Base-by-base conservation (phyloP, 2,888 invertebrate species). In the Dichetophora obliterata region DNA sequence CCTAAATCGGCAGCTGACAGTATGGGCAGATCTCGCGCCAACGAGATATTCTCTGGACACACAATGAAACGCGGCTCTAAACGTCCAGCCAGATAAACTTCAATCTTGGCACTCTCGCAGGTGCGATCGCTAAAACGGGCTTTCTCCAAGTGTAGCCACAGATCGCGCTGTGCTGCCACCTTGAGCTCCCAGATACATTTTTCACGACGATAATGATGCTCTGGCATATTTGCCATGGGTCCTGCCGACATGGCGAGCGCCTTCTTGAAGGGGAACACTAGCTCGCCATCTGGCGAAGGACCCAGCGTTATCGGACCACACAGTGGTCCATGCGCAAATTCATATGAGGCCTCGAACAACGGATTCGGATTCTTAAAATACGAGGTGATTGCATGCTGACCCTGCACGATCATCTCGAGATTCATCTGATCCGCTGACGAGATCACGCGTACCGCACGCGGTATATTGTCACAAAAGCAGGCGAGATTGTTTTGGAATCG, bases 311-410 rank as follows among this genome's bases (percentile, higher is more conserved):
- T 93, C 0, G 96, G 95, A 0, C 96, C 96, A 85, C 96, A 96
- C 0, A 96, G 90, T 0, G 96, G 96, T 0, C 96, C 96, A 83
- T 97, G 96, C 1, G 96, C 95, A 85, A 97, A 97, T 86, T 96
- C 95, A 86, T 95, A 97, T 5, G 92, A 92, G 0, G 96, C 97
- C 88, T 96, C 94, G 85, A 97, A 96, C 5, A 97, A 90, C 0
- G 96, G 94, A 50, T 93, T 92, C 3, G 94, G 92, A 84, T 96
- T 95, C 87, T 96, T 96, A 90, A 96, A 97, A 88, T 96, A 96
- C 73, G 95, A 96, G 0, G 94, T 92, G 0, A 96, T 95, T 3
- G 96, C 95, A 84, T 96, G 95, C 16, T 94, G 94, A 16, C 94
- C 94, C 84, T 96, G 96, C 0, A 97, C 93, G 57, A 95, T 93